A percentile compares a stretch with the other conserved stretches of the same genome.
phyloP scores from a whole-genome alignment of 2,888 invertebrate genomes.

The Tanypteryx hageni region DNA sequence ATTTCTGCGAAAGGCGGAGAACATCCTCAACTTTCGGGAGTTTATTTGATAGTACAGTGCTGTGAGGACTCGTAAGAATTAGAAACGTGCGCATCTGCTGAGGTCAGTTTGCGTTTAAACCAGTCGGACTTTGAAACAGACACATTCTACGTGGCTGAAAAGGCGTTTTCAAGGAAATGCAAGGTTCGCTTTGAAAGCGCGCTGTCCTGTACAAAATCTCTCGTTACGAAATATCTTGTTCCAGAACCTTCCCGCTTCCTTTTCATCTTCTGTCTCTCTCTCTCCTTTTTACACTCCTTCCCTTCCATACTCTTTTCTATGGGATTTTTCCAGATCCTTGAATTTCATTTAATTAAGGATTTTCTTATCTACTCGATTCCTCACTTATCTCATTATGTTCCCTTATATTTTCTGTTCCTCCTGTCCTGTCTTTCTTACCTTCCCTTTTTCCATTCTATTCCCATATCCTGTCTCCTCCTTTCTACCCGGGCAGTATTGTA shows the following conservation, averaged over 20 bases:
- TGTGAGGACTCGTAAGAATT: not conserved
- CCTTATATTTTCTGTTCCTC: not conserved
- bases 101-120: not conserved
- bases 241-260: not conserved
- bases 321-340: not conserved
- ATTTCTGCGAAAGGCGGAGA: not conserved
- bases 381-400: too few relatives aligned
- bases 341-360: too few relatives aligned
- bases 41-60: not conserved
- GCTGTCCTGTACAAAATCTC: not conserved
- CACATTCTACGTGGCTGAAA: not conserved
- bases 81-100: constrained; percentile 13
- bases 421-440: not conserved
- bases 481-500: too few relatives aligned
- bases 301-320: not conserved
- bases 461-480: not conserved
- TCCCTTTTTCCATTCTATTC: not conserved
- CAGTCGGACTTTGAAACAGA: not conserved
- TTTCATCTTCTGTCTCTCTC: not conserved
- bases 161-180: not conserved
- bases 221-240: constrained; percentile 12
- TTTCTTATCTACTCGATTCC: too few relatives aligned
- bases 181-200: constrained; percentile 10
- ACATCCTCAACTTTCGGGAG: not conserved
- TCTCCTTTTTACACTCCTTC: not conserved